phyloP scores from a whole-genome alignment of 2,797 vertebrate genomes.

The Darevskia nairensis region DNA sequence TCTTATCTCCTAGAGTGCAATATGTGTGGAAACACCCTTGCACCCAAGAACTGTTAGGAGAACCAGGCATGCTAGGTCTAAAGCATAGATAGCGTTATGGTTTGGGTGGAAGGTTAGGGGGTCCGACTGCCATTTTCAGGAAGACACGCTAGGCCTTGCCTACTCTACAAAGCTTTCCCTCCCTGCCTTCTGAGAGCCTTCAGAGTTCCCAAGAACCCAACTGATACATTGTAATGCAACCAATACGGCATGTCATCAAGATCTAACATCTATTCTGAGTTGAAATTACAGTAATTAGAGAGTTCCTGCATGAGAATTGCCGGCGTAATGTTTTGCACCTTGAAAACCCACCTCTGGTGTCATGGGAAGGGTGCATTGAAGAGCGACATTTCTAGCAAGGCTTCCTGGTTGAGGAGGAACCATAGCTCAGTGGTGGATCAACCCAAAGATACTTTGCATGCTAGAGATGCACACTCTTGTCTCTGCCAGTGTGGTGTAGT shows the following conservation, averaged over 20 bases:
- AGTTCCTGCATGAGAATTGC: too few relatives aligned
- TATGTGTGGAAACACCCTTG: neutral
- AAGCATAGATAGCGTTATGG: neutral
- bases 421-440: neutral
- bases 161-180: neutral
- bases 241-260: neutral
- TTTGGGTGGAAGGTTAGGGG: neutral
- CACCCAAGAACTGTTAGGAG: neutral
- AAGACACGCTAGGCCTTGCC: neutral
- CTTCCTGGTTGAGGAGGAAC: neutral
- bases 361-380: too few relatives aligned
- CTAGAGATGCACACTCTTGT: neutral
- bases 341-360: neutral
- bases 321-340: neutral
- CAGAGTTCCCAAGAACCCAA: neutral
- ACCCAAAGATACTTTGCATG: neutral
- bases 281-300: too few relatives aligned
- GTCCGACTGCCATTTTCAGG: neutral
- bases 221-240: neutral
- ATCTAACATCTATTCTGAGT: too few relatives aligned
- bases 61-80: neutral
- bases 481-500: neutral
- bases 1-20: neutral
- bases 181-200: neutral
- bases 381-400: neutral